Conservation (phyloP, 2,797 vertebrate genomes). For the Sebastiscus tertius region DNA sequence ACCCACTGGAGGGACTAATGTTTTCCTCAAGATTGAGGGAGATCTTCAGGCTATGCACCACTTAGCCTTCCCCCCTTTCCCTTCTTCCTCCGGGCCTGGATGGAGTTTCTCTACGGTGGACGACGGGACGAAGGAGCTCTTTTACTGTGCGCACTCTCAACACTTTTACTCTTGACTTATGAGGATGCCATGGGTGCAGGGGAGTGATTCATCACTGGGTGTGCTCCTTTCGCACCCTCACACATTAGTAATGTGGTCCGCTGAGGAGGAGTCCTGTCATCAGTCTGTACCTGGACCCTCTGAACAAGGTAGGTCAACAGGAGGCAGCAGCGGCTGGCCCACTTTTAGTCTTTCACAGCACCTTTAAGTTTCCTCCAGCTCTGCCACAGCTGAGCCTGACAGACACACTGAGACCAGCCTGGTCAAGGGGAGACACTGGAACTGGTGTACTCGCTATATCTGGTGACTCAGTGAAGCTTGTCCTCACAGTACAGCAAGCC, state of each 20-base stretch:
- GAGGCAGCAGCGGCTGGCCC: constrained; percentile 82
- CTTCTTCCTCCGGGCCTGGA: constrained; percentile 49
- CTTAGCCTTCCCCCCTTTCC: constrained; percentile 64
- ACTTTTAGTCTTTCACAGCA: constrained; percentile 88
- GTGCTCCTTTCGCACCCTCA: constrained; percentile 80
- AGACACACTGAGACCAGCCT: constrained; percentile 52
- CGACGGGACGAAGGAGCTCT: constrained; percentile 69
- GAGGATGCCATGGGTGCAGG: constrained; percentile 84
- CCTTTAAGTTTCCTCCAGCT: constrained; percentile 83
- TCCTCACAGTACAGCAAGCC: constrained; percentile 18
- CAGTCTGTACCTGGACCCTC: constrained; percentile 83
- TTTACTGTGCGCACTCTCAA: constrained; percentile 71
- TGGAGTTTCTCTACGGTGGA: constrained; percentile 69
- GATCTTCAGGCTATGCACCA: constrained; percentile 82
- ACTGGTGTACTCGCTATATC: constrained; percentile 22
- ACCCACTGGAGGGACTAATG: constrained; percentile 67
- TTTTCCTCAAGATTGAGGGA: constrained; percentile 83
- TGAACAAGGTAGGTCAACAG: constrained; percentile 85
- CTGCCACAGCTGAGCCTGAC: constrained; percentile 65
- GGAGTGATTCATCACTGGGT: constrained; percentile 86
- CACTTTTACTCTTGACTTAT: constrained; percentile 88
- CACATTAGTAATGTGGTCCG: constrained; percentile 88
- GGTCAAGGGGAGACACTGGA: constrained; percentile 51
- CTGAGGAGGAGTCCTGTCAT: constrained; percentile 86
- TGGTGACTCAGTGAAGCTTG: constrained; percentile 56